Base-by-base conservation (phyloP, 1,140 invertebrate species). In the Apis mellifera region DNA sequence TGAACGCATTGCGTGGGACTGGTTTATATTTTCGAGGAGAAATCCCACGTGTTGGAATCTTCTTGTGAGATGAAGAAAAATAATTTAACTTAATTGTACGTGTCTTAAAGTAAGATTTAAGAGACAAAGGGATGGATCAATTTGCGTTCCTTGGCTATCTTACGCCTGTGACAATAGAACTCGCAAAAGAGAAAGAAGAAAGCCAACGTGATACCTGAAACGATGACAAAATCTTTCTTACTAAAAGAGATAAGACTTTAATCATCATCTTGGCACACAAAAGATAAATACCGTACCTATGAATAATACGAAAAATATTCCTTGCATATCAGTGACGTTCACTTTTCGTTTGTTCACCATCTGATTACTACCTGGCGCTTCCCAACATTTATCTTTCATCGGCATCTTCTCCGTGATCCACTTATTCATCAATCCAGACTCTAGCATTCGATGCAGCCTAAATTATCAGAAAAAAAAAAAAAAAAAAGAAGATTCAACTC, bases 311-410 rank as follows among this genome's bases (percentile, higher is more conserved):
- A 97, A 97, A 94, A 98, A 98, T 65, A 97, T 98, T 52, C 97
- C 98, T 92, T 98, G 97, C 97, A 98, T 98, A 89, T 98, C 97
- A 76, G 96, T 95, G 84, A 98, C 95, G 89, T 97, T 97, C 8
- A 98, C 97, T 71, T 97, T 97, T 88, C 98, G 97, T 90, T 97
- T 98, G 52, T 96, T 96, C 12, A 96, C 97, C 92, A 96, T 96
- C 11, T 95, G 94, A 74, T 94, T 94, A 68, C 94, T 92, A 64
- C 95, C 93, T 11, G 94, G 90, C 2, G 95, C 94, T 87, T 95
- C 96, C 94, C 95, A 97, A 90, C 98, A 98, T 77, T 96, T 96
- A 92, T 98, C 97, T 82, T 96, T 96, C 83, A 95, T 95, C 1
- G 97, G 97, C 90, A 98, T 94, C 91, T 97, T 97, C 59, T 96